Evolutionary conservation across 1,140 invertebrate genomes (phyloP).

Genomic region (Leptonema lineaticorne): DNA sequence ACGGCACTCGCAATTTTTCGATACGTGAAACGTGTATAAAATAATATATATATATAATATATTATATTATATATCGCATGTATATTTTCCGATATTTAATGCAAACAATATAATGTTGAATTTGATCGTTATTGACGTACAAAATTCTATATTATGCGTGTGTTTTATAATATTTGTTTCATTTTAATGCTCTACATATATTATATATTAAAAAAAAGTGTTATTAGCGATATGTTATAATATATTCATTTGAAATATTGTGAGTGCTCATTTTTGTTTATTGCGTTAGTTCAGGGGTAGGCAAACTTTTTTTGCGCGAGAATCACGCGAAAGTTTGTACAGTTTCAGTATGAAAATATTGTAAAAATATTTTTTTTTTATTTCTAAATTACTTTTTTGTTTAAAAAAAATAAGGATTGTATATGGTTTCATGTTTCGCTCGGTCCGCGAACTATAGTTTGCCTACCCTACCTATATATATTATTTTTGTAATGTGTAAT

Average conservation of each 20-base stretch:
- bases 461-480: no score
- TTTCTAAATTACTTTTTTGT: no score
- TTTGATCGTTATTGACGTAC: conserved; percentile 3
- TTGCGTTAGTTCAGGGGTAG: no score
- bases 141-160: background rate
- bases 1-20: conserved; percentile 6
- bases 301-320: no score
- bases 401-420: no score
- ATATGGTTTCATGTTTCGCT: no score
- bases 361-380: no score
- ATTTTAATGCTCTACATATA: background rate
- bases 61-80: background rate
- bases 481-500: no score
- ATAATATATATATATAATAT: background rate
- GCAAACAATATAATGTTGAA: background rate
- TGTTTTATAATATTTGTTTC: background rate
- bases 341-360: conserved; percentile 2
- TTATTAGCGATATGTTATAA: background rate
- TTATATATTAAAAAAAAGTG: background rate
- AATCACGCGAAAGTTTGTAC: no score
- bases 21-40: background rate
- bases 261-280: conserved; percentile 5
- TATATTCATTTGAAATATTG: conserved; percentile 8
- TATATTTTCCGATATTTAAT: background rate
- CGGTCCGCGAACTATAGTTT: no score